Evolutionary conservation across 2,113 vertebrate genomes (phyloP).

Genomic region (Syngnathus scovelli): DNA sequence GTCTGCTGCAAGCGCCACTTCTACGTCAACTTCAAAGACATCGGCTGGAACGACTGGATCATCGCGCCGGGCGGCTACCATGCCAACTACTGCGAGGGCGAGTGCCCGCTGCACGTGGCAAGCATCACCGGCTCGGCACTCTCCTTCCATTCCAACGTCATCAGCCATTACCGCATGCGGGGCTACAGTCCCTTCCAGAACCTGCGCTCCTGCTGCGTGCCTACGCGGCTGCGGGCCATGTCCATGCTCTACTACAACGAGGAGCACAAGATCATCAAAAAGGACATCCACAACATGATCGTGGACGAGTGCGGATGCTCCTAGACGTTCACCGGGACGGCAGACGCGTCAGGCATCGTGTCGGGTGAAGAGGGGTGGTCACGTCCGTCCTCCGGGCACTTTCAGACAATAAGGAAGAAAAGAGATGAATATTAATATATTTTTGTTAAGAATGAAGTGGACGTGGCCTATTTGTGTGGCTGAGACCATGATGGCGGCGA

Average conservation of each 20-base stretch:
- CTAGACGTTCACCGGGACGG: constrained; percentile 51
- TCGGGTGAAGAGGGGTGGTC: neutral
- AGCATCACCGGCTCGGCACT: constrained; percentile 87
- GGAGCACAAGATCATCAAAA: constrained; percentile 97
- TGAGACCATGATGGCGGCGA: constrained; percentile 20
- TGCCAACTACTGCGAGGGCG: constrained; percentile 97
- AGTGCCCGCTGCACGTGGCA: constrained; percentile 90
- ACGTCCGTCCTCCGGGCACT: constrained; percentile 53
- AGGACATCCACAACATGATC: constrained; percentile 98
- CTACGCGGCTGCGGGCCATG: constrained; percentile 95
- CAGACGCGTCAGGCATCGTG: neutral
- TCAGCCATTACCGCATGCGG: constrained; percentile 94
- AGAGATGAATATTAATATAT: constrained; percentile 75
- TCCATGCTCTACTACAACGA: constrained; percentile 98
- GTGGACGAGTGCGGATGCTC: constrained; percentile 98
- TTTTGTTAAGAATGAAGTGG: constrained; percentile 71
- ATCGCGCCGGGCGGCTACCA: constrained; percentile 93
- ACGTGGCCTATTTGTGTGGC: constrained; percentile 68
- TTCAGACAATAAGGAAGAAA: constrained; percentile 53
- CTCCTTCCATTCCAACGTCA: constrained; percentile 96
- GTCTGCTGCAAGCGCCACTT: constrained; percentile 97
- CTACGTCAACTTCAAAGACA: constrained; percentile 96
- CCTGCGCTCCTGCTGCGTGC: constrained; percentile 93
- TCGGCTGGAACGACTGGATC: constrained; percentile 99
- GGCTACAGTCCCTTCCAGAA: constrained; percentile 91